Conservation (phyloP, 1,140 invertebrate genomes). For the Drosophila baimaii region DNA sequence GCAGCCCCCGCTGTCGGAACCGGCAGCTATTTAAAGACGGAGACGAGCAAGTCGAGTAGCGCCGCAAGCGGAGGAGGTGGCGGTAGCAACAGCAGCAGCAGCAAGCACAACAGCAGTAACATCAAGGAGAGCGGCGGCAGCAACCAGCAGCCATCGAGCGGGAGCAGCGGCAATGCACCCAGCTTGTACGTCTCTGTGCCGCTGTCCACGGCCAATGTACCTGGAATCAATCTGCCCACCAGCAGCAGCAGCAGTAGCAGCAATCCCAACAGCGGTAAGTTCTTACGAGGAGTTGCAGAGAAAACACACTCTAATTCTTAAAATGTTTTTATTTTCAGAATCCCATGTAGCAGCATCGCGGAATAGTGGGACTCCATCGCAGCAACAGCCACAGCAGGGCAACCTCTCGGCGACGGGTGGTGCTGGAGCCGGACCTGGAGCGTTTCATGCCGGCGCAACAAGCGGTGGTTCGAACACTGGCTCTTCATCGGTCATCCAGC, state of each 20-base stretch:
- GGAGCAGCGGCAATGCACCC: conserved; percentile 59
- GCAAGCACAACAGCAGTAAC: conserved; percentile 45
- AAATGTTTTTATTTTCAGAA: conserved; percentile 24
- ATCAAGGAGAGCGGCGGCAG: conserved; percentile 40
- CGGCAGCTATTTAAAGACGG: conserved; percentile 47
- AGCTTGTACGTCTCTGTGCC: conserved; percentile 83
- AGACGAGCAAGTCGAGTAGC: conserved; percentile 50
- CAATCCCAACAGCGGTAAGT: conserved; percentile 50
- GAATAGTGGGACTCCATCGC: conserved; percentile 2
- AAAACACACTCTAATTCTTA: neutral
- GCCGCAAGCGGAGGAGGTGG: conserved; percentile 14
- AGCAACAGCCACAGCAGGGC: conserved; percentile 43
- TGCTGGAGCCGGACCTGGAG: neutral
- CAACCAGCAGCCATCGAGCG: conserved; percentile 27
- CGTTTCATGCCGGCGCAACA: conserved; percentile 24
- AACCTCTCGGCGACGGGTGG: conserved; percentile 17
- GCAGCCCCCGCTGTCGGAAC: conserved; percentile 14
- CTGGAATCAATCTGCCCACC: conserved; percentile 82
- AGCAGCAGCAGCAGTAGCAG: conserved; percentile 38
- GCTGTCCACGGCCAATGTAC: conserved; percentile 83
- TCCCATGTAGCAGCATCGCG: conserved; percentile 23
- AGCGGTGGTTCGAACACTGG: conserved; percentile 15
- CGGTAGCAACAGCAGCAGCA: conserved; percentile 47
- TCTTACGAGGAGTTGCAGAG: neutral
- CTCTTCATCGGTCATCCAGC: conserved; percentile 62